Base-by-base conservation (phyloP, 2,113 vertebrate genomes). In the Perca flavescens region DNA sequence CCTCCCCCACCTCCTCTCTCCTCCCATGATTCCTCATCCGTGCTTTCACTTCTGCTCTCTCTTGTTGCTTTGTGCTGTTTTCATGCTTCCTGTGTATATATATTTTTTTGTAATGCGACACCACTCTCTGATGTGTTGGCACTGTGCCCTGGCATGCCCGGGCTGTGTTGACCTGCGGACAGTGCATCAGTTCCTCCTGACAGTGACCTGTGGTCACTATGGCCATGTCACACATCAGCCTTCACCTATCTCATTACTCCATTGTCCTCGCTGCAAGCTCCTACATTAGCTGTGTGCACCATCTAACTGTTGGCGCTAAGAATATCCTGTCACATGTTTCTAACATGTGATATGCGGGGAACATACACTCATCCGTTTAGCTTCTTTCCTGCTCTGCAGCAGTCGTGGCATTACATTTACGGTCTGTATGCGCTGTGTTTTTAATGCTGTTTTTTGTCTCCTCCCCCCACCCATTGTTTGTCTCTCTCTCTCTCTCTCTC, bases 261-360 rank as follows among this genome's bases (percentile, higher is more conserved):
- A 57, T 28, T 75, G 77, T 88, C 76, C 77, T 83, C 34, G 19
- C 88, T 87, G 66, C 80, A 21, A 80, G 79, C 90, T 83, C 58
- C 60, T 67, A 46, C 84, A 81, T 68, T 74, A 64, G 62, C 77
- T 63, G 60, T 74, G 52, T 75, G 50, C 66, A 74, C 25, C 52
- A 54, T 67, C 78, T 58, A 83, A 82, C 54, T 67, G 73, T 85
- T 71, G 63, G 19, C 10, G 61, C 88, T 74, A 77, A 86, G 75
- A 89, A 87, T 89, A 88, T 79, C 77, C 74, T 73, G 85, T 88
- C 86, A 88, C 82, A 76, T 89, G 82, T 81, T 84, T 67, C 25
- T 14, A 78, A 84, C 88, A 84, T 83, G 77, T 84, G 80, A 88
- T 56, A 57, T 67, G 50, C 50, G 1, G 17, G 71, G 56, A 84